A percentile compares a stretch with the other conserved stretches of the same genome.
Evolutionary conservation across 92 coral and sea anemone species (phyloP).

Genomic region (Zoanthus sansibaricus): DNA sequence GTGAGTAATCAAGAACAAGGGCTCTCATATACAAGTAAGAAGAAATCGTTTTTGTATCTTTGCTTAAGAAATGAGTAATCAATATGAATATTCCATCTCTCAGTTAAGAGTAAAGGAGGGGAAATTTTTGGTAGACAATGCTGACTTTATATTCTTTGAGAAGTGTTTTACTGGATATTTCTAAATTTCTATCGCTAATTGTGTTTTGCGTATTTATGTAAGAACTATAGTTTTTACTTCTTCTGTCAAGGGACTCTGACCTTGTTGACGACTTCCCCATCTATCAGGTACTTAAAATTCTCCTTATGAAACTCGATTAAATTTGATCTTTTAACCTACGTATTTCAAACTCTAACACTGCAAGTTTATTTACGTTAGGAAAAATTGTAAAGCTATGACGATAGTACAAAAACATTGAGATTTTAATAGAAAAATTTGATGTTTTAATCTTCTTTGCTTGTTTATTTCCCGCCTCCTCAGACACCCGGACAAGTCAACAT

Average conservation of each 20-base stretch:
- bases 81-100: conserved; percentile 32
- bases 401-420: conserved; percentile 4
- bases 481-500: conserved; percentile 51
- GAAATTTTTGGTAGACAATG: background rate
- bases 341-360: background rate
- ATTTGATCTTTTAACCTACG: conserved; percentile 40
- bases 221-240: background rate
- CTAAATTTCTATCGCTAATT: background rate
- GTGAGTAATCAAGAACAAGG: conserved; percentile 85
- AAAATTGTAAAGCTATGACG: background rate
- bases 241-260: conserved; percentile 8
- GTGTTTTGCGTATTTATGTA: conserved; percentile 14
- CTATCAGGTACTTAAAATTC: conserved; percentile 44
- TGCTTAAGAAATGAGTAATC: conserved; percentile 83
- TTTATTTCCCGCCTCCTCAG: conserved; percentile 52
- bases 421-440: conserved; percentile 25
- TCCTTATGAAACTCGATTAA: conserved; percentile 37
- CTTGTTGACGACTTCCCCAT: conserved; percentile 26
- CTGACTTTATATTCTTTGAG: background rate
- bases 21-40: conserved; percentile 86
- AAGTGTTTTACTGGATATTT: background rate
- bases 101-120: conserved; percentile 21
- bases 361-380: background rate
- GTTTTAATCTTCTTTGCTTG: conserved; percentile 32
- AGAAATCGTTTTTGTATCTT: conserved; percentile 90